A percentile compares a stretch with the other conserved stretches of the same genome.
Evolutionary conservation across 2,888 invertebrate genomes (phyloP).

Genomic region (Magallana nippona): DNA sequence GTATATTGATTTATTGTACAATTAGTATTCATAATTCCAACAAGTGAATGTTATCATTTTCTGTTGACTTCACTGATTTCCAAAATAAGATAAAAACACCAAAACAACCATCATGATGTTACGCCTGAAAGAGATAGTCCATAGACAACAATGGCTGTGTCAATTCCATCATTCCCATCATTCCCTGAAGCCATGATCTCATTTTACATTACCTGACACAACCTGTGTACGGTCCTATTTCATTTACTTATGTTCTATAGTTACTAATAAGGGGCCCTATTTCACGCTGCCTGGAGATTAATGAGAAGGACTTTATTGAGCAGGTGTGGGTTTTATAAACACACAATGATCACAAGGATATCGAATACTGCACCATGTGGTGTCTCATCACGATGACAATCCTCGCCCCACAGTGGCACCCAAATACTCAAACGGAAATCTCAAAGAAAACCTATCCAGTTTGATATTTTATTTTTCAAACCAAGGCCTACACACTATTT

Average conservation of each 20-base stretch:
- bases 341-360: neutral
- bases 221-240: neutral
- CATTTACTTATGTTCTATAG: conserved; percentile 17
- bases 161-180: neutral
- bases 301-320: neutral
- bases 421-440: neutral
- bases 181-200: neutral
- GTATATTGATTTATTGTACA: too few species aligned
- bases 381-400: neutral
- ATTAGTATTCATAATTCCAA: too few species aligned
- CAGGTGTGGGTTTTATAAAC: conserved; percentile 7
- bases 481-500: neutral
- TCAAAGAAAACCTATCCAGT: neutral
- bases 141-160: neutral
- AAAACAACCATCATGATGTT: neutral
- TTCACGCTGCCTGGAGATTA: conserved; percentile 4
- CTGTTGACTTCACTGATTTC: too few species aligned
- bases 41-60: too few species aligned
- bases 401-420: neutral
- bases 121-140: neutral
- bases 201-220: neutral
- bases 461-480: neutral
- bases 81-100: too few species aligned
- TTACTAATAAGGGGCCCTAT: neutral
- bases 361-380: conserved; percentile 2